Base-by-base conservation (phyloP, 1,140 invertebrate species). In the Metaphire vulgaris region DNA sequence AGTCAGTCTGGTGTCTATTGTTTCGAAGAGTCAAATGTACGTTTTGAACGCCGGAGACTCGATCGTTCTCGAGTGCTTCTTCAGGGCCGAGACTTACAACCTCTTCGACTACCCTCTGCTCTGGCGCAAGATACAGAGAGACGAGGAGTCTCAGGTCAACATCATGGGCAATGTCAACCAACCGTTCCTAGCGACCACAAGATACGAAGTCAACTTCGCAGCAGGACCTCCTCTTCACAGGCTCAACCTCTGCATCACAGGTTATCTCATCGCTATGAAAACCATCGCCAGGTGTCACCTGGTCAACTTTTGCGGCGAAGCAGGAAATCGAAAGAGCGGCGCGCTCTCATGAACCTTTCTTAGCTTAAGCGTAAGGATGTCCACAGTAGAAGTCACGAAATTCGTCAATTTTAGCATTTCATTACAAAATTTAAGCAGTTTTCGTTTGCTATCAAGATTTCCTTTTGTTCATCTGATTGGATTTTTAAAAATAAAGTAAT, bases 141-240 rank as follows among this genome's bases (percentile, higher is more conserved):
- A 70, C 73, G 77, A 78, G 41, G 65, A 26, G 29, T 31, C 69
- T 12, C 32, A 77, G 16, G 33, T 77, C 41, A 77, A 77, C 76
- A 32, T 77, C n/a, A 77, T 77, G 76, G 64, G 76, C 72, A 77
- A 77, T 72, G 73, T 77, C 76, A 69, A 74, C 29, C 28, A 69
- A n/a, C 76, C 76, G 68, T 77, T 77, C 71, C 14, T 41, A 26
- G 31, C 41, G 16, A 77, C 72, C 30, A 41, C 56, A 16, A 66
- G 74, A n/a, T 78, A 76, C 21, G 68, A 69, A 12, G 77, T 74
- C n/a, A 26, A n/a, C 31, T 75, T 78, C 33, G 73, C 26, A 1
- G 64, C 31, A 26, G 26, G 29, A n/a, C 33, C 72, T 30, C 76
- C 76, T 0, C 66, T 56, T 28, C 74, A 74, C 65, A 66, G 34